Conservation (phyloP, 2,888 invertebrate species). For the Drosophila fungiperda region DNA sequence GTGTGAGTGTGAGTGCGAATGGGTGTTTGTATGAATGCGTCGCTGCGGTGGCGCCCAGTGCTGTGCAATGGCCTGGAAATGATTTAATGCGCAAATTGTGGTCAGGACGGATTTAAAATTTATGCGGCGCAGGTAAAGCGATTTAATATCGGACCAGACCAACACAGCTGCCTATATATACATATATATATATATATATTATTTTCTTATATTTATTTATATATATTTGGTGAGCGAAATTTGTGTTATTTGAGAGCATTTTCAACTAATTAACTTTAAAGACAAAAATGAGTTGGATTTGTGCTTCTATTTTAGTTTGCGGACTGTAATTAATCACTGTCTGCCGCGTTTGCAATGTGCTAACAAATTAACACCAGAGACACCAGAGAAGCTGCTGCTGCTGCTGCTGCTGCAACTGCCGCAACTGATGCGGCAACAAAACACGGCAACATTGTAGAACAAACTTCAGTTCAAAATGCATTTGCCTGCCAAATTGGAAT, state of each 20-base stretch:
- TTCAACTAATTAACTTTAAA: slow-evolving; percentile 76
- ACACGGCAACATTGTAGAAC: slow-evolving; percentile 74
- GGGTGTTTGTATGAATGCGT: slow-evolving; percentile 57
- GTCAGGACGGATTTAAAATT: slow-evolving; percentile 74
- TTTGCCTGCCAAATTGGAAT: slow-evolving; percentile 69
- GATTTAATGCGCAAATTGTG: slow-evolving; percentile 80
- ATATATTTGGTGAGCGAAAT: slow-evolving; percentile 5
- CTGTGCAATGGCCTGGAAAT: slow-evolving; percentile 80
- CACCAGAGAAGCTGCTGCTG: slow-evolving; percentile 9
- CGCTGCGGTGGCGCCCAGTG: slow-evolving; percentile 69
- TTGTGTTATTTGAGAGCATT: slow-evolving; percentile 53
- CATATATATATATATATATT: slow-evolving; percentile 11
- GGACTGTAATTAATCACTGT: slow-evolving; percentile 76
- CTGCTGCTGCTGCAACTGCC: slow-evolving; percentile 16
- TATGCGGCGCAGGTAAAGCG: slow-evolving; percentile 67
- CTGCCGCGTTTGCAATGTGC: slow-evolving; percentile 71
- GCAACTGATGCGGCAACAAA: slow-evolving; percentile 53
- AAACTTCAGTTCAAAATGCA: slow-evolving; percentile 57
- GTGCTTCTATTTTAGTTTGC: slow-evolving; percentile 49
- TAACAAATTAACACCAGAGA: slow-evolving; percentile 76
- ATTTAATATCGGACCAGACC: background rate
- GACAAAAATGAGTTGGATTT: slow-evolving; percentile 50
- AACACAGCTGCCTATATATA: slow-evolving; percentile 7
- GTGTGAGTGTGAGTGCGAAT: slow-evolving; percentile 42
- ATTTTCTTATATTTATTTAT: slow-evolving; percentile 1